A percentile compares a stretch with the other conserved stretches of the same genome.
phyloP scores from a whole-genome alignment of 92 coral and sea anemone genomes.

The Micromussa lordhowensis region DNA sequence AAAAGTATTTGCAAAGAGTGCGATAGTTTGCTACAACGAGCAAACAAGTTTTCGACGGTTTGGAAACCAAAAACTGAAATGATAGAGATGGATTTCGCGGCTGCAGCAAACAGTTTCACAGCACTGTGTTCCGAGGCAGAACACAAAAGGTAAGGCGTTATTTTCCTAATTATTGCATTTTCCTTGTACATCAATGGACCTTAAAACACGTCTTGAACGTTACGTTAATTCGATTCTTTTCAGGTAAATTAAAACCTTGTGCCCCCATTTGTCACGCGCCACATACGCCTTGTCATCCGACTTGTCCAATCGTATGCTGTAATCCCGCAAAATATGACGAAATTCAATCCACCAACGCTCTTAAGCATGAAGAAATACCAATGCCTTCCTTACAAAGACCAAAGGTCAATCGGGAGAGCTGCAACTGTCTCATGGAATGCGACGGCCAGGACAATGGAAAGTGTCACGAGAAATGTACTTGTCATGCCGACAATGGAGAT shows the following conservation, averaged over 20 bases:
- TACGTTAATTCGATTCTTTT: not conserved
- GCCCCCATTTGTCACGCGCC: not conserved
- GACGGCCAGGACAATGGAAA: conserved; percentile 32
- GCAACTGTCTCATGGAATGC: conserved; percentile 82
- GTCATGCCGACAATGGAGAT: conserved; percentile 50
- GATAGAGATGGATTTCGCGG: conserved; percentile 48
- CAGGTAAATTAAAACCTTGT: conserved; percentile 10
- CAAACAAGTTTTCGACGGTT: not conserved
- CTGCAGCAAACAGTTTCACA: conserved; percentile 52
- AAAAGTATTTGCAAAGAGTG: not conserved
- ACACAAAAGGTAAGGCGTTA: conserved; percentile 15
- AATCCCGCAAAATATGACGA: not conserved
- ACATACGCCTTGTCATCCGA: conserved; percentile 45
- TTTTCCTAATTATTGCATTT: not conserved
- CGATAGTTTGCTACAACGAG: not conserved
- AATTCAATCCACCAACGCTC: not conserved
- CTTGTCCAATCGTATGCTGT: conserved; percentile 67
- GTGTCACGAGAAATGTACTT: conserved; percentile 78
- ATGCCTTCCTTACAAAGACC: conserved; percentile 13
- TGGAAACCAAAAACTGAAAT: conserved; percentile 1
- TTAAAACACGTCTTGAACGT: not conserved
- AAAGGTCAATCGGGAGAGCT: conserved; percentile 63
- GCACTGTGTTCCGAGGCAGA: conserved; percentile 23
- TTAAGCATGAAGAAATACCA: conserved; percentile 30
- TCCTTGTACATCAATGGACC: not conserved